A percentile compares a stretch with the other conserved stretches of the same genome.
Evolutionary conservation across 2,113 vertebrate genomes (phyloP).

Genomic region (Xenopus laevis): DNA sequence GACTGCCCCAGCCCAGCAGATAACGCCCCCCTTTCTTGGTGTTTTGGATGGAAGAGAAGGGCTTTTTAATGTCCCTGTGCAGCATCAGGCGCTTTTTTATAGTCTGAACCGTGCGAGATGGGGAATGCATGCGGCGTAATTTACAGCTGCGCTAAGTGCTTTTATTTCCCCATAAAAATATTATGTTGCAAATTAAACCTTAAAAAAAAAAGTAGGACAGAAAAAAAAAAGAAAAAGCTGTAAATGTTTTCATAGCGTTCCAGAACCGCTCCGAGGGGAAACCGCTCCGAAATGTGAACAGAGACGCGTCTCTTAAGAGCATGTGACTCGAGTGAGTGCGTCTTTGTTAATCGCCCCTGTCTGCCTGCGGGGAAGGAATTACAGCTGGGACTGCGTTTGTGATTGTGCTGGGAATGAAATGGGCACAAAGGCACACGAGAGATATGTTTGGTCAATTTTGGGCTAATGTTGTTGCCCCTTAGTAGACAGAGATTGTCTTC

Average conservation of each 20-base stretch:
- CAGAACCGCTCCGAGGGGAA: neutral
- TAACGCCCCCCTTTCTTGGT: neutral
- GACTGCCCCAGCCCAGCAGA: slow-evolving; percentile 21
- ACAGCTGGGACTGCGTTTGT: neutral
- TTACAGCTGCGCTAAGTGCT: slow-evolving; percentile 27
- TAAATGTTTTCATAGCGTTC: slow-evolving; percentile 27
- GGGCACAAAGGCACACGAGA: no score
- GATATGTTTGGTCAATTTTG: no score
- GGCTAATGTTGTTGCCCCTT: no score
- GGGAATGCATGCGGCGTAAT: slow-evolving; percentile 5
- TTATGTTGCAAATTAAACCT: slow-evolving; percentile 29
- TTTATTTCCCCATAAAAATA: slow-evolving; percentile 34
- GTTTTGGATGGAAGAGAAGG: neutral
- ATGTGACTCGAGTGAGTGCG: slow-evolving; percentile 12
- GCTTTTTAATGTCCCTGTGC: slow-evolving; percentile 11
- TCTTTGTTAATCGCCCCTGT: slow-evolving; percentile 9
- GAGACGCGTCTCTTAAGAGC: neutral
- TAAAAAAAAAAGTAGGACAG: no score
- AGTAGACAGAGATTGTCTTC: no score
- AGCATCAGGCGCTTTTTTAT: slow-evolving; percentile 18
- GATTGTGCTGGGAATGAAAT: slow-evolving; percentile 9
- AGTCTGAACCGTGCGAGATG: neutral
- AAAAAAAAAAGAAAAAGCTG: no score
- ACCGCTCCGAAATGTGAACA: neutral
- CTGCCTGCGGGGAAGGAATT: neutral